Conservation (phyloP, 2,888 invertebrate genomes). For the Ectobius pallidus region DNA sequence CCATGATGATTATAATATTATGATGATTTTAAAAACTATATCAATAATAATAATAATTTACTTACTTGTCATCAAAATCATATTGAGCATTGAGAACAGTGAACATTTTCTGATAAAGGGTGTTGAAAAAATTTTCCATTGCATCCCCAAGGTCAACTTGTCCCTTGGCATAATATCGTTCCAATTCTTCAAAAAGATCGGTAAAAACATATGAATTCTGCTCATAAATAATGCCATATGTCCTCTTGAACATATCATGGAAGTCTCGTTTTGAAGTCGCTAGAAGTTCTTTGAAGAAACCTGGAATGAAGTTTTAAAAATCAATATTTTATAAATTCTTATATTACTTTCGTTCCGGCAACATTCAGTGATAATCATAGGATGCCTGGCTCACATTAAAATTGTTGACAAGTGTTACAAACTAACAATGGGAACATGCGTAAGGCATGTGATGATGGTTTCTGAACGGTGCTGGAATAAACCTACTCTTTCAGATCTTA, state of each 20-base stretch:
- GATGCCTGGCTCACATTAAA: too few species aligned
- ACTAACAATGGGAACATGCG: too few species aligned
- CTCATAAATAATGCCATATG: slow-evolving; percentile 94
- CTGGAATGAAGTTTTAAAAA: slow-evolving; percentile 22
- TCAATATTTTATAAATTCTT: background rate
- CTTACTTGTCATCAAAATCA: slow-evolving; percentile 82
- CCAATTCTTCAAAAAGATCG: slow-evolving; percentile 87
- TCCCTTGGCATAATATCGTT: slow-evolving; percentile 86
- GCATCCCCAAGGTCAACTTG: slow-evolving; percentile 83
- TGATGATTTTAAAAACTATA: too few species aligned
- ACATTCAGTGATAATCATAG: too few species aligned
- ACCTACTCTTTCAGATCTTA: too few species aligned
- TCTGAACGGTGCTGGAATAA: too few species aligned
- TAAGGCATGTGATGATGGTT: too few species aligned
- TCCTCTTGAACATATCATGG: slow-evolving; percentile 93
- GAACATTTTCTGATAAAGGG: slow-evolving; percentile 95
- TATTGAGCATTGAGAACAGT: slow-evolving; percentile 93
- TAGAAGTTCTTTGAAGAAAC: slow-evolving; percentile 83
- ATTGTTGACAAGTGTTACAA: too few species aligned
- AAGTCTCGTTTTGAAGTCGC: slow-evolving; percentile 84
- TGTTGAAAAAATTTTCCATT: slow-evolving; percentile 92
- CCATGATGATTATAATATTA: too few species aligned
- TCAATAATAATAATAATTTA: slow-evolving; percentile 7
- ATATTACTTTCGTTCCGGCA: too few species aligned
- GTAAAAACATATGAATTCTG: slow-evolving; percentile 92